Base-by-base conservation (phyloP, 2,888 invertebrate species). In the Agrotis exclamationis region DNA sequence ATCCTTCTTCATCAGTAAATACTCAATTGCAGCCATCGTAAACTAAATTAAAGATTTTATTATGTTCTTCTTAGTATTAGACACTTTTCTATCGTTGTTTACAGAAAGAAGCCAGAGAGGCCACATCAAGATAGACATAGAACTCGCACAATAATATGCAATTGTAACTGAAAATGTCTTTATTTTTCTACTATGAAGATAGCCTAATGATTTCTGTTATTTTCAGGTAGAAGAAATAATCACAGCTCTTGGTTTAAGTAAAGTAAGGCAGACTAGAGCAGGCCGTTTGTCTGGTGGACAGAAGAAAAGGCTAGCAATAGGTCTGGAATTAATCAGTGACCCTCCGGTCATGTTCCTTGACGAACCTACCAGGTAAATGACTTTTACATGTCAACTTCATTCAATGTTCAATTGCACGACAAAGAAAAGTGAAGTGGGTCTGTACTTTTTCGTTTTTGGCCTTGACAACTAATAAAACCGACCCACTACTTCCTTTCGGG, bases 291-390 rank as follows among this genome's bases (percentile, higher is more conserved):
- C 99, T 18, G 99, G 99, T 13, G 99, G 99, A 0, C 98, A 99
- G 94, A 97, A 97, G 87, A 99, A 99, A 92, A 97, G 99, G 86
- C 96, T 99, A 63, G 98, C 99, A 1, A 98, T 99, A 80, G 99
- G 99, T 13, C 95, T 99, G 79, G 99, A 99, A 95, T 96, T 99
- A 85, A 97, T 99, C 82, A 98, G 98, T 91, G 99, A 99, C 93
- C 99, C 99, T 2, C 98, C 98, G 1, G 97, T 99, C 62, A 98
- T 99, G 97, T 98, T 99, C 91, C 97, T 99, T 82, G 99, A 99
- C 91, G 99, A 99, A 95, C 99, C 99, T 33, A 99, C 99, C 47
- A 99, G 98, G 99, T 99, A 96, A 86, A 69, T 70, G n/a, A 9
- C 22, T 63, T 54, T 59, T 53, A 24, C 28, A 63, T 51, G 22